Evolutionary conservation across 2,113 vertebrate genomes (phyloP).

Genomic region (Poeciliopsis occidentalis): DNA sequence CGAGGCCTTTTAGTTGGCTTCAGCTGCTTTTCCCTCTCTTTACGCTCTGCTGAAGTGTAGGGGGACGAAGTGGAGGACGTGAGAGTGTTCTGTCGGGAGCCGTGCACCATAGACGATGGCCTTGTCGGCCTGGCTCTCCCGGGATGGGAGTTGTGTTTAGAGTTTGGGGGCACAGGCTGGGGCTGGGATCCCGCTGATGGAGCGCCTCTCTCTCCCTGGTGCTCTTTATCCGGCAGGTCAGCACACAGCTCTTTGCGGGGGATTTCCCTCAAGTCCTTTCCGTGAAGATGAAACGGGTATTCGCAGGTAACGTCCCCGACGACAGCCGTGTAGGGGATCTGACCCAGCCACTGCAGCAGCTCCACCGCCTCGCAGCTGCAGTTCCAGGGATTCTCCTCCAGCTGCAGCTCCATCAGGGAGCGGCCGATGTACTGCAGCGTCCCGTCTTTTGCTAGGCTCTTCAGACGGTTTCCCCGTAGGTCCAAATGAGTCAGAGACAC

Average conservation of each 20-base stretch:
- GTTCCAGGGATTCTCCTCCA: conserved; percentile 99
- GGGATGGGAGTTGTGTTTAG: conserved; percentile 81
- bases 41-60: conserved; percentile 87
- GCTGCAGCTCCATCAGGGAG: conserved; percentile 96
- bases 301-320: conserved; percentile 98
- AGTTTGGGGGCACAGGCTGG: conserved; percentile 59
- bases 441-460: conserved; percentile 92
- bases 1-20: conserved; percentile 91
- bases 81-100: conserved; percentile 93
- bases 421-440: conserved; percentile 95
- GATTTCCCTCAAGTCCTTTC: conserved; percentile 95
- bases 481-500: conserved; percentile 98
- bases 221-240: conserved; percentile 78
- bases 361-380: conserved; percentile 95
- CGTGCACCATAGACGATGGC: conserved; percentile 92
- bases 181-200: conserved; percentile 81
- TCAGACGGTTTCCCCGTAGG: conserved; percentile 95
- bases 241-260: conserved; percentile 92
- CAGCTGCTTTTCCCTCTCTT: conserved; percentile 87
- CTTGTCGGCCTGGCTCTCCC: conserved; percentile 91
- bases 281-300: conserved; percentile 96
- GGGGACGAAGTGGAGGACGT: conserved; percentile 68
- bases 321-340: conserved; percentile 94
- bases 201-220: conserved; percentile 84
- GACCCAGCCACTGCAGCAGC: conserved; percentile 94